phyloP scores from a whole-genome alignment of 2,888 invertebrate species.

The Torymus aiolomorphi region DNA sequence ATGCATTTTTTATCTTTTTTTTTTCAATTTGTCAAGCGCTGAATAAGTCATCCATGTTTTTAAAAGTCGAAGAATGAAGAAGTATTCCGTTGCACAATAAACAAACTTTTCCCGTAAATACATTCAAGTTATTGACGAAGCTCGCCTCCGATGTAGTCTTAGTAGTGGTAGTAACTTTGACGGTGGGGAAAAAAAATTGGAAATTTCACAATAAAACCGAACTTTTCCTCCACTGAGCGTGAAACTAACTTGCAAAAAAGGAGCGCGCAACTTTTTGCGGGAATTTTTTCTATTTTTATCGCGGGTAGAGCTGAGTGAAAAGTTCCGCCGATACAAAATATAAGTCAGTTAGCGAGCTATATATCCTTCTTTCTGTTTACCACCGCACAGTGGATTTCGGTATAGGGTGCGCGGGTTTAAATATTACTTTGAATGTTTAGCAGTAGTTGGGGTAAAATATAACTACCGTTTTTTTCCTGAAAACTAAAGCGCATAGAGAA shows the following conservation, averaged over 20 bases:
- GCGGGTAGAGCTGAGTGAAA: constrained; percentile 28
- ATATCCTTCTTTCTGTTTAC: constrained; percentile 22
- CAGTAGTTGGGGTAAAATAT: too few relatives aligned
- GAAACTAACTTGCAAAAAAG: constrained; percentile 26
- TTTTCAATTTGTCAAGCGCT: not conserved
- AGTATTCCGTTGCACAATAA: too few relatives aligned
- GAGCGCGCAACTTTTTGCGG: not conserved
- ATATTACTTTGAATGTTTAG: too few relatives aligned
- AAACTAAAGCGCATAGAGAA: too few relatives aligned
- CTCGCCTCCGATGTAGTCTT: not conserved
- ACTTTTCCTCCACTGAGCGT: constrained; percentile 13
- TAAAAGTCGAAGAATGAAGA: too few relatives aligned
- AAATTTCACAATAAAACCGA: constrained; percentile 27
- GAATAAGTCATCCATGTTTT: constrained; percentile 9
- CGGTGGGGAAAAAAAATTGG: not conserved
- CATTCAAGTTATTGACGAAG: constrained; percentile 12
- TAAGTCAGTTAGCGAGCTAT: constrained; percentile 26
- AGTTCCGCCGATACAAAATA: constrained; percentile 42
- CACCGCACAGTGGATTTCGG: not conserved
- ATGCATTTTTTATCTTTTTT: not conserved
- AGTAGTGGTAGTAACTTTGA: not conserved
- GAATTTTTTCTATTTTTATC: constrained; percentile 23
- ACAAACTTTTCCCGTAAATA: constrained; percentile 7
- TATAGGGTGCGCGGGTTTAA: too few relatives aligned
- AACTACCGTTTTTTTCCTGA: too few relatives aligned